Evolutionary conservation across 2,113 vertebrate genomes (phyloP), one percentile per base, ranked within the genome.

Genomic region (Dolichallabes microphthalmus): DNA sequence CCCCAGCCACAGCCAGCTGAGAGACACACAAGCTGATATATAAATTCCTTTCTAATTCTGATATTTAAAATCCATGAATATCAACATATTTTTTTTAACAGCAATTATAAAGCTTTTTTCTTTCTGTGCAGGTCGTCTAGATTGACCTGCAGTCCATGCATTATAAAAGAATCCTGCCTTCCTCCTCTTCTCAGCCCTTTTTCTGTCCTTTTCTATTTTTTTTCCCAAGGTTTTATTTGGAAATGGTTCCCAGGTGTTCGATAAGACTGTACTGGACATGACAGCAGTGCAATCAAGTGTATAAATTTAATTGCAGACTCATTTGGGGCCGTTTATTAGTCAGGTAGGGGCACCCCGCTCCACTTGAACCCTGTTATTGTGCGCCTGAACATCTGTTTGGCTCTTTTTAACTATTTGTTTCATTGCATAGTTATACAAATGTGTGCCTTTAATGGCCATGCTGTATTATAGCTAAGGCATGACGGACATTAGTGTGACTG

Each of bases 251-350:
- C 94, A 95, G 93, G 94, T 95, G 94, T 95, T 94, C 93, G 92
- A 95, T 95, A 93, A 94, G 94, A 91, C 93, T 92, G 93, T 93
- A 94, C 93, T 95, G 94, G 94, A 95, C 93, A 95, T 94, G 94
- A 94, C 94, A 94, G 94, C 94, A 92, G 94, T 94, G 94, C 94
- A 94, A 95, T 95, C 94, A 94, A 95, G 94, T 95, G 94, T 94
- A 95, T 93, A 95, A 94, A 95, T 95, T 95, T 95, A 95, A 95
- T 95, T 95, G 94, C 94, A 93, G 94, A 92, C 93, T 95, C 94
- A 94, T 95, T 95, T 95, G 93, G 93, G 93, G 94, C 92, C 90
- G 92, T 94, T 95, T 95, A 95, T 94, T 94, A 94, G 93, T 92
- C 90, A 92, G 94, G 94, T 94, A 94, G 94, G 94, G 94, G 94